Evolutionary conservation across 2,113 vertebrate genomes (phyloP).

Genomic region (Oenanthe oenanthe): DNA sequence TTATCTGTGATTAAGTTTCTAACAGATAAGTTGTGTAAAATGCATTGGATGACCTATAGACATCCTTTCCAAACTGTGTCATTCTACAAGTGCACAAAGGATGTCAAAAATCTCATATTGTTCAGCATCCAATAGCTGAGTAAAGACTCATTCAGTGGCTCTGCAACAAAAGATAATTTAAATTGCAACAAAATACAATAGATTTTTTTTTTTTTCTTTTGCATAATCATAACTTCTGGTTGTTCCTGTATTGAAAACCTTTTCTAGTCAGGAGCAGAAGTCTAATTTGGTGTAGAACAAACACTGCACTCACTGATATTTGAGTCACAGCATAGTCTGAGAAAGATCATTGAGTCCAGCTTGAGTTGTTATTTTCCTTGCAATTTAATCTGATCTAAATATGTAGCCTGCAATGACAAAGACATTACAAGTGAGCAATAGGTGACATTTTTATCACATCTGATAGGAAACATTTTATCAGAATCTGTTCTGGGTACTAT

Average conservation of each 20-base stretch:
- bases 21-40: fast-evolving
- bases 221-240: background rate
- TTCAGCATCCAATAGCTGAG: background rate
- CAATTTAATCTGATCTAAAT: constrained; percentile 36
- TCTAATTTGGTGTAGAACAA: background rate
- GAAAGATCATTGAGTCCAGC: background rate
- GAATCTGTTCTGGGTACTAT: background rate
- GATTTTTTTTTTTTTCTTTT: background rate
- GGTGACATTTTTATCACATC: constrained; percentile 20
- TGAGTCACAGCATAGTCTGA: background rate
- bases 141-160: background rate
- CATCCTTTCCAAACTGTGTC: background rate
- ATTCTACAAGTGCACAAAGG: background rate
- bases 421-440: constrained; percentile 37
- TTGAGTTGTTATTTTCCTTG: background rate
- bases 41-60: background rate
- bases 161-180: background rate
- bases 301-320: background rate
- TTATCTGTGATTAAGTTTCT: background rate
- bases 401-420: constrained; percentile 27
- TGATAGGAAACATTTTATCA: constrained; percentile 11
- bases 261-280: background rate
- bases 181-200: background rate
- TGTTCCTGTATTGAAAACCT: background rate
- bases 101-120: background rate